A percentile compares a stretch with the other conserved stretches of the same genome.
phyloP scores from a whole-genome alignment of 1,140 invertebrate genomes.

The Caenorhabditis latens region DNA sequence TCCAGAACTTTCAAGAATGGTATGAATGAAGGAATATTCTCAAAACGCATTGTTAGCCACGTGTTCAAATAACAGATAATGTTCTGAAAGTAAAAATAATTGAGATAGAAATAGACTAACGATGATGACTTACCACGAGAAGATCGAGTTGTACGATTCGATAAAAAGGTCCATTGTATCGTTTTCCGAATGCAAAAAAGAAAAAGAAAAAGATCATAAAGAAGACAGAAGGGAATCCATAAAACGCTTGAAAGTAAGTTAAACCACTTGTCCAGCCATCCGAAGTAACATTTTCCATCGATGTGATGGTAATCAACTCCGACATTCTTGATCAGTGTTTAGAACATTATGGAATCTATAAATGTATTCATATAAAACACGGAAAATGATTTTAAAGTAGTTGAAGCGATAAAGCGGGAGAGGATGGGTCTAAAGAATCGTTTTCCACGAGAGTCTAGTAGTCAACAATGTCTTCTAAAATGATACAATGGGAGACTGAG shows the following conservation, averaged over 20 bases:
- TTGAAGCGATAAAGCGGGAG: no score
- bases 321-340: background rate
- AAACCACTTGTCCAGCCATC: background rate
- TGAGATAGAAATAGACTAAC: background rate
- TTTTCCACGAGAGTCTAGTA: no score
- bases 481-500: no score
- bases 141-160: background rate
- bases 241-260: background rate
- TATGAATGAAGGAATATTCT: background rate
- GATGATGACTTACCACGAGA: background rate
- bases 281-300: background rate
- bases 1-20: background rate
- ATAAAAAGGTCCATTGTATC: background rate
- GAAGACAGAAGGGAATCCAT: background rate
- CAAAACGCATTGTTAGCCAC: background rate
- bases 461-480: no score
- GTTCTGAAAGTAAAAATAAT: background rate
- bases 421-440: no score
- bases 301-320: background rate
- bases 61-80: constrained; percentile 5
- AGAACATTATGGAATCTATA: no score
- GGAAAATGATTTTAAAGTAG: no score
- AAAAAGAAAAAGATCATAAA: background rate
- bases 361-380: no score
- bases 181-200: background rate